These are phyloP conservation scores for Colaptes auratus DNA, from an alignment of 2,113 vertebrate genomes.

Conservation along the genomic window DNA sequence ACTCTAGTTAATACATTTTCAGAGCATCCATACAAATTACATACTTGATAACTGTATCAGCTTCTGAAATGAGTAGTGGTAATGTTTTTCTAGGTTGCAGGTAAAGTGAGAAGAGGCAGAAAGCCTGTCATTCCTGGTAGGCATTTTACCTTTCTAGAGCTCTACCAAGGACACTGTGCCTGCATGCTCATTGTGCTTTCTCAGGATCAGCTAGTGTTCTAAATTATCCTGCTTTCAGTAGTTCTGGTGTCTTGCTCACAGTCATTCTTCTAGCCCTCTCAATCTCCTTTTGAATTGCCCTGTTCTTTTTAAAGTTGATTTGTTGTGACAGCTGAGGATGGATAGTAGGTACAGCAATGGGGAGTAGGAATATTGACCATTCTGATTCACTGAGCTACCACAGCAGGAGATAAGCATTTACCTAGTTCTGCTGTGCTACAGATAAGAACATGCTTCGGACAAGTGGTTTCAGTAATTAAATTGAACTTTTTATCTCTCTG, in stretches of 20 bases:
- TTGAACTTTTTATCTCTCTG: neutral
- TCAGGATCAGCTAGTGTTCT: neutral
- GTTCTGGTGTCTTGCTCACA: neutral
- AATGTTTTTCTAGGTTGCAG: neutral
- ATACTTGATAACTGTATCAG: neutral
- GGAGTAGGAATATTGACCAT: neutral
- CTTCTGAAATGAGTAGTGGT: neutral
- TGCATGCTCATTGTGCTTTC: fast-evolving
- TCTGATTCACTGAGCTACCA: neutral
- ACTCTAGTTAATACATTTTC: neutral
- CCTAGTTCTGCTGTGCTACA: neutral
- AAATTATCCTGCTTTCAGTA: neutral
- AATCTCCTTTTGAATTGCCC: neutral
- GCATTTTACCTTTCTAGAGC: neutral
- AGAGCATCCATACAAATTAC: neutral
- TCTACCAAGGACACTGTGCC: neutral
- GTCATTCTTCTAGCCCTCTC: neutral
- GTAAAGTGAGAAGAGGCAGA: neutral
- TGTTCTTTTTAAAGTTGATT: neutral
- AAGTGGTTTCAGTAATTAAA: constrained; percentile 22
- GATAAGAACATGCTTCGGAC: neutral
- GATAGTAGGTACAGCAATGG: neutral
- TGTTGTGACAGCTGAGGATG: neutral
- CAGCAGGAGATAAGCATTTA: neutral
- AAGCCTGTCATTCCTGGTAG: fast-evolving